Conservation (phyloP, 2,888 invertebrate species). For the Caradrina kadenii region DNA sequence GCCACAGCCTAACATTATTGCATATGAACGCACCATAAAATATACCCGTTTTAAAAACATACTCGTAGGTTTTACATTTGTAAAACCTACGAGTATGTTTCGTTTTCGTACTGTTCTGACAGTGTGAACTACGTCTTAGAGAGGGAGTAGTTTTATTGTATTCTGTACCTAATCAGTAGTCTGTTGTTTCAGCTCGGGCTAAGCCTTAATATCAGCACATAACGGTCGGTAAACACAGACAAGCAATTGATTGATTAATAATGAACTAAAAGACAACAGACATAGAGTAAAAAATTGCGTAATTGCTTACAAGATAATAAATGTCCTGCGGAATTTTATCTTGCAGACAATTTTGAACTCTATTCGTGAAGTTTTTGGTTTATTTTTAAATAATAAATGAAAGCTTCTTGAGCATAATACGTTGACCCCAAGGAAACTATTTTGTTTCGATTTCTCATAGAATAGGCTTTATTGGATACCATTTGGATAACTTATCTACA, state of each 20-base stretch:
- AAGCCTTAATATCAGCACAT: background rate
- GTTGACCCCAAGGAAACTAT: background rate
- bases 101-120: background rate
- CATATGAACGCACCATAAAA: background rate
- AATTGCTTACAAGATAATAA: background rate
- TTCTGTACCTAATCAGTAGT: slow-evolving; percentile 18
- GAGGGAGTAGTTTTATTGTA: slow-evolving; percentile 10
- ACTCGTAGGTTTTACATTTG: too few species aligned
- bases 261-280: background rate
- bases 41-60: too few species aligned
- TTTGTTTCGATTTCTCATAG: slow-evolving; percentile 10
- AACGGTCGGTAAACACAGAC: too few species aligned
- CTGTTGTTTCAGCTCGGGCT: slow-evolving; percentile 27
- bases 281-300: background rate
- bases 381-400: too few species aligned
- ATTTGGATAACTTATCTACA: background rate
- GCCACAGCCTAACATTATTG: background rate
- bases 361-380: too few species aligned
- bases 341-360: too few species aligned
- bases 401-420: too few species aligned
- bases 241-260: background rate
- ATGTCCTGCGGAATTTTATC: too few species aligned
- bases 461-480: background rate
- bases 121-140: slow-evolving; percentile 17
- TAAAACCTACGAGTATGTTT: too few species aligned